Base-by-base conservation (phyloP, 2,113 vertebrate genomes). In the Xiphophorus maculatus region DNA sequence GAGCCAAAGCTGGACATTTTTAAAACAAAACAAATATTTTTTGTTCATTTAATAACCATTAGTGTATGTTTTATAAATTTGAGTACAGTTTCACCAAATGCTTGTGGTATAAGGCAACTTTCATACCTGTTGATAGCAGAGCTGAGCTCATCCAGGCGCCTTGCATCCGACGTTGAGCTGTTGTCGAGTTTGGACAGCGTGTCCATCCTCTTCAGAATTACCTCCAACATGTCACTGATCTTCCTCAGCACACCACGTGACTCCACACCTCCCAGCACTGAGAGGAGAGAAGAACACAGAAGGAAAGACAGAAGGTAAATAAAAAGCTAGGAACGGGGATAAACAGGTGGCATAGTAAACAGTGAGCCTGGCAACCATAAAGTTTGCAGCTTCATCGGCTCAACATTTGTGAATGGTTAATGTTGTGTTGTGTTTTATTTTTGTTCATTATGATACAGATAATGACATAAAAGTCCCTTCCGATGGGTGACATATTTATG, bases 191-290 rank as follows among this genome's bases (percentile, higher is more conserved):
- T 95, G 81, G 97, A 96, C 88, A 99, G 93, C 35, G 93, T 85
- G 88, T 99, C 97, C 95, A 98, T 95, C 85, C 96, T 95, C 90
- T 96, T 98, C 85, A 96, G 94, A 94, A 98, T 96, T 90, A 97
- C 92, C 93, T 99, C 98, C 94, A 99, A 87, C 95, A 98, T 97
- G 91, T 99, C 97, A 5, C 95, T 98, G 96, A 99, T 99, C 90
- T 96, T 96, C 71, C 96, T 95, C 84, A 99, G 95, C 89, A 97
- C 93, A 1, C 97, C 96, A 0, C 98, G 96, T 71, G 97, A 98
- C 93, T 99, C 97, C 60, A 96, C 90, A 0, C 95, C 92, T 0
- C 97, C 96, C 85, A 95, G 92, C 94, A 98, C 98, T 99, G 94
- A 69, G 78, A 19, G 81, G 62, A 84, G 35, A 27, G 15, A 87